These are phyloP conservation scores for Tympanoctomys barrerae DNA, from an alignment of 2,797 vertebrate species.

Conservation along the genomic window DNA sequence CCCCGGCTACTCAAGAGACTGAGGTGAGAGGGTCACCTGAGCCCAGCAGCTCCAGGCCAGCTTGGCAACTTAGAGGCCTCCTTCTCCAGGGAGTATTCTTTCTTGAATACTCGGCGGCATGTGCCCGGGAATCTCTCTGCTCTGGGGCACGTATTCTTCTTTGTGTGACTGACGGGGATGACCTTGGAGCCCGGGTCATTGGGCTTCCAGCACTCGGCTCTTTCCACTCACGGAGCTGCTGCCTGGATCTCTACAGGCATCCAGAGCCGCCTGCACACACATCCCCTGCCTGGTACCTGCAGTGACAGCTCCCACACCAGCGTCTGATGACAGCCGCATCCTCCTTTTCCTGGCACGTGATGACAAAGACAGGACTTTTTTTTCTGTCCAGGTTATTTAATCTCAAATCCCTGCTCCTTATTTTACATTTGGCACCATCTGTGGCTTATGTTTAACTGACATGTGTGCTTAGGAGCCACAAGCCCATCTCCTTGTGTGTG, in stretches of 20 bases:
- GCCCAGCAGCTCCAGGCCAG: background rate
- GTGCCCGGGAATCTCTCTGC: background rate
- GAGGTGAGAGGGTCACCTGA: background rate
- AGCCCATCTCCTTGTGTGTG: no score
- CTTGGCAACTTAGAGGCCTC: background rate
- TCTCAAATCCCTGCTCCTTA: background rate
- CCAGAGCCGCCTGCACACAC: no score
- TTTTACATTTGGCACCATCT: background rate
- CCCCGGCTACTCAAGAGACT: background rate
- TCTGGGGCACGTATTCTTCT: background rate
- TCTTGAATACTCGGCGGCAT: background rate
- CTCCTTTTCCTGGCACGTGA: background rate
- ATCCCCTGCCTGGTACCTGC: accelerated
- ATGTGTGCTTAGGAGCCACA: background rate
- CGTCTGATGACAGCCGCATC: background rate
- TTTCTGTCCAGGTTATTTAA: background rate
- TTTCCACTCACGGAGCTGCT: background rate
- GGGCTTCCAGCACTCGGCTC: background rate
- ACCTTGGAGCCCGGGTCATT: background rate
- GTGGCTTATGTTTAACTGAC: background rate
- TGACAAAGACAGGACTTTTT: background rate
- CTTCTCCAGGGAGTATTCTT: background rate
- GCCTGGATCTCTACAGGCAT: background rate
- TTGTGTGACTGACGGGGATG: background rate
- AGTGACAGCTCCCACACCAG: accelerated